Evolutionary conservation across 2,888 invertebrate species (phyloP), one percentile per base, ranked within the genome.

Genomic region (Slavum lentiscoides): DNA sequence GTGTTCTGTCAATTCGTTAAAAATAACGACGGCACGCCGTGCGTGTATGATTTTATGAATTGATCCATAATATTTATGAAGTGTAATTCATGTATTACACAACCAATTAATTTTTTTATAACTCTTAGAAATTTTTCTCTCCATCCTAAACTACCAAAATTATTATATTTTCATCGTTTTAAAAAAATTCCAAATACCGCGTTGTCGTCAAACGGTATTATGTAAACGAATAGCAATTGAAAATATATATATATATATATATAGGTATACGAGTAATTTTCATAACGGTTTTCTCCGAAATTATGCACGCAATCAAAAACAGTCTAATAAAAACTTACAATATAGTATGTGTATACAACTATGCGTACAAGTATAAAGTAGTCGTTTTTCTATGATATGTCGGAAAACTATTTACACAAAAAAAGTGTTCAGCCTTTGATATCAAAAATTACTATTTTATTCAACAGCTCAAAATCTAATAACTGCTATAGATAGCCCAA

Each of bases 1-100:
- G 21, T 55, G 55, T 37, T 74, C 55, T 74, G 55, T 74, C 64
- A 74, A 74, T 64, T 66, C 64, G 55, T 66, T 74, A 66, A 58
- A 74, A 74, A 74, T 58, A 58, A 58, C 21, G 21, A 39, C 55
- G n/a, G n/a, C 49, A n/a, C 30, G 55, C 1, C n/a, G 58, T 64
- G 8, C 30, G 9, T 58, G 58, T 39, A 21, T 39, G n/a, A 13
- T 55, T 30, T 30, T 30, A 66, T 55, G 39, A 55, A 74, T 66
- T 66, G 55, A 74, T 43, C 66, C 53, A 74, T 74, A 21, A 30
- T 30, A 64, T 72, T 43, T 72, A 43, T 37, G 9, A 62, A 11
- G 49, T 3, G 2, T 21, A 15, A 13, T 43, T 37, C 7, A 55
- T n/a, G 53, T 11, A 59, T 59, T 17, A 43, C 19, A 23, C 9